Conservation (phyloP, 2,888 invertebrate genomes). For the Aelia acuminata region DNA sequence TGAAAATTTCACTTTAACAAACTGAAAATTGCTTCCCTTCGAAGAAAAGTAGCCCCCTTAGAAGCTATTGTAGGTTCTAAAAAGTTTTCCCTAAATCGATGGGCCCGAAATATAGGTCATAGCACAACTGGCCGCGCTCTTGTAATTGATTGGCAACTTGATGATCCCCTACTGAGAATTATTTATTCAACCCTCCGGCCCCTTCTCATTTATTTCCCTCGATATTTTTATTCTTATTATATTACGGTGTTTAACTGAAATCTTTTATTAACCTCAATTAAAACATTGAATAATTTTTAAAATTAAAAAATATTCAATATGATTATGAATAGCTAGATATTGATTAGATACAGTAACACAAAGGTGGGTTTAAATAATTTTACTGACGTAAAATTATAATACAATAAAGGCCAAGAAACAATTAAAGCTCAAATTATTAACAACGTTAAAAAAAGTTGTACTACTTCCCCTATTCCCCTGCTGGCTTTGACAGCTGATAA, state of each 20-base stretch:
- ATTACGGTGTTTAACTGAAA: neutral
- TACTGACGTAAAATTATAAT: no score
- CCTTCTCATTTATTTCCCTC: neutral
- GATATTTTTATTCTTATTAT: neutral
- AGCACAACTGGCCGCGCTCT: neutral
- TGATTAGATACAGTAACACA: no score
- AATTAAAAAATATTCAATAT: no score
- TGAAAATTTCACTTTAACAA: neutral
- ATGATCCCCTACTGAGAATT: neutral
- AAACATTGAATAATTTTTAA: neutral
- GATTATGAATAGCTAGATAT: no score
- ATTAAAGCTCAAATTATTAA: no score
- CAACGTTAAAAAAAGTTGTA: no score
- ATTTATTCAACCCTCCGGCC: neutral
- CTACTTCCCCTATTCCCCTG: no score
- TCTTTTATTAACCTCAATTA: neutral
- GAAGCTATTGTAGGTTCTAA: neutral
- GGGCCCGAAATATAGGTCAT: neutral
- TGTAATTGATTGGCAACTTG: slow-evolving; percentile 13
- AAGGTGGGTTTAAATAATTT: no score
- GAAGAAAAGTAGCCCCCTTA: neutral
- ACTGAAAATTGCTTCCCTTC: neutral
- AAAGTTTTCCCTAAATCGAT: neutral
- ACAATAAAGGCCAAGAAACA: no score
- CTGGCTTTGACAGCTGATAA: no score